Base-by-base conservation (phyloP, 1,140 invertebrate species). In the Streblospio benedicti region DNA sequence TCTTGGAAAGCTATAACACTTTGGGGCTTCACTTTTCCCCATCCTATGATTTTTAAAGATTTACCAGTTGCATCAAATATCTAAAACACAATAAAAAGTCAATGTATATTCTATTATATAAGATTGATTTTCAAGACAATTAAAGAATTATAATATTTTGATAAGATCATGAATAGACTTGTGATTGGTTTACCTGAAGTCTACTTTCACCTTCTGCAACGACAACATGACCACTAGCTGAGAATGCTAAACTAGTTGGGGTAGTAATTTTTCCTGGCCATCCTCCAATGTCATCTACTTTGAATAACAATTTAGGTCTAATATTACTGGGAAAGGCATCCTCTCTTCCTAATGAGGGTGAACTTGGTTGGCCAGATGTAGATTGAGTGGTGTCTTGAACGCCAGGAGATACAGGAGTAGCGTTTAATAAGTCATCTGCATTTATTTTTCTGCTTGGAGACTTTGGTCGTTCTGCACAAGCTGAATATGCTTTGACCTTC, bases 231-330 rank as follows among this genome's bases (percentile, higher is more conserved):
- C 60, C 53, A 31, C 57, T 38, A 18, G 43, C 31, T 5, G 49
- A 32, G 47, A 61, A 61, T 9, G 53, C 52, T 4, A 61, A 43
- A 31, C 52, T 49, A 31, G 30, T 61, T 41, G 59, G 53, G 0
- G 52, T 25, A 14, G 45, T 43, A 4, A 61, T 45, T 31, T 57
- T 61, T 28, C 59, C 59, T 14, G 53, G 59, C 41, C 55, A 57
- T 4, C 59, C 59, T n/a, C 59, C 59, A 16, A 61, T 45, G 28
- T 61, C 25, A n/a, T 61, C 59, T 27, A 61, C 27, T 25, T 54
- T 59, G 28, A 59, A 51, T 18, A 59, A 31, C 25, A 61, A 45
- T 20, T 41, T 43, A 16, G 43, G 30, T 14, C 52, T 20, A 6
- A 31, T 3, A 28, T 16, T 18, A 4, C 6, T 18, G 1, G 27